These are phyloP conservation scores for Spilogale gracilis DNA, from an alignment of 2,113 vertebrate genomes.

Conservation along the genomic window DNA sequence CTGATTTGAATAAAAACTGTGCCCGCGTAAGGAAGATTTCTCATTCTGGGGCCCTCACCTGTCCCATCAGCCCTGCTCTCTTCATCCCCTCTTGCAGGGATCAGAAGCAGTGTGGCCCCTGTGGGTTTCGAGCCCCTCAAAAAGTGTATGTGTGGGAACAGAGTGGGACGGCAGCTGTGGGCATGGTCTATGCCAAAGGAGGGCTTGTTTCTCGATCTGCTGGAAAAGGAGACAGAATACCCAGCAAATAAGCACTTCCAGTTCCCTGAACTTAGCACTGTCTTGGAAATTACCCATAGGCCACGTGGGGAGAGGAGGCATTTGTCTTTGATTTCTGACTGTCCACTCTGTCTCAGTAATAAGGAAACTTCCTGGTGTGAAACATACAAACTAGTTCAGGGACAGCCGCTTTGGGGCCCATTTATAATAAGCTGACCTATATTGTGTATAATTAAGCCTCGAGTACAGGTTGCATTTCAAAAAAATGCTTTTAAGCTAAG, in stretches of 20 bases:
- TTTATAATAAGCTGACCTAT: slow-evolving; percentile 68
- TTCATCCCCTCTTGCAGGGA: neutral
- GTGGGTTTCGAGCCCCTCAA: neutral
- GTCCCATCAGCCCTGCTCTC: neutral
- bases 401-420: neutral
- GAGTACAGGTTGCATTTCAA: neutral
- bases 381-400: slow-evolving; percentile 48
- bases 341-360: neutral
- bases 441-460: slow-evolving; percentile 62
- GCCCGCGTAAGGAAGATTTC: neutral
- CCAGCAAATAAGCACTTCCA: neutral
- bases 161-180: accelerated
- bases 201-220: accelerated
- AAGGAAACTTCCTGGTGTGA: neutral
- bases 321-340: neutral
- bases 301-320: neutral
- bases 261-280: neutral
- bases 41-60: neutral
- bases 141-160: neutral
- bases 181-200: neutral
- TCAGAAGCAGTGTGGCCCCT: neutral
- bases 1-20: neutral
- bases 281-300: neutral
- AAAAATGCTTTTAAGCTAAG: slow-evolving; percentile 57
- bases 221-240: neutral